A percentile compares a stretch with the other conserved stretches of the same genome.
Conservation (phyloP, 2,888 invertebrate species). For the Eristalis tenax region DNA sequence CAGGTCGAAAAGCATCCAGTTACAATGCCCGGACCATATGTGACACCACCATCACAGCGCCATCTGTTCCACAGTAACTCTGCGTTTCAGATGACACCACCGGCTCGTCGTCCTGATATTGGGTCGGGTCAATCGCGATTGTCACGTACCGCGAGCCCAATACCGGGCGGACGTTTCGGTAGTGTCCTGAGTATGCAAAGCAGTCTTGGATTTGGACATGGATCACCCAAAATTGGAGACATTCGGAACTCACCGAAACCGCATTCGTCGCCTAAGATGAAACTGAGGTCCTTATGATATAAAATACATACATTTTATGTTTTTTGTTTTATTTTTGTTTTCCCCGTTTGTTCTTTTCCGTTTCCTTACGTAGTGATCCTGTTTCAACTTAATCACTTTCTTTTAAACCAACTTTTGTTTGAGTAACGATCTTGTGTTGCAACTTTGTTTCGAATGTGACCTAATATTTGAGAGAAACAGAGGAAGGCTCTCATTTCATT, state of each 20-base stretch:
- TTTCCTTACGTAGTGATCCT: not conserved
- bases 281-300: slow-evolving; percentile 86
- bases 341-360: not conserved
- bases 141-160: slow-evolving; percentile 83
- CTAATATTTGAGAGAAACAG: no score
- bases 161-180: slow-evolving; percentile 83
- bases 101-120: slow-evolving; percentile 84
- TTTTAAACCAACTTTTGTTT: not conserved
- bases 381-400: not conserved
- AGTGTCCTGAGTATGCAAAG: slow-evolving; percentile 85
- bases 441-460: not conserved
- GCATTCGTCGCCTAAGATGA: slow-evolving; percentile 95
- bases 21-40: slow-evolving; percentile 91
- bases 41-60: slow-evolving; percentile 86
- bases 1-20: slow-evolving; percentile 96
- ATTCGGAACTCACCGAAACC: slow-evolving; percentile 84
- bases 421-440: not conserved
- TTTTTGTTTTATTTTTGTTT: not conserved
- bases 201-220: slow-evolving; percentile 78
- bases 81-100: slow-evolving; percentile 87
- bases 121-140: slow-evolving; percentile 73
- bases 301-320: slow-evolving; percentile 15
- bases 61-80: slow-evolving; percentile 84
- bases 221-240: slow-evolving; percentile 84
- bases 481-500: no score